These are phyloP conservation scores for Urocitellus parryii DNA, from an alignment of 2,113 vertebrate genomes.

Conservation along the genomic window DNA sequence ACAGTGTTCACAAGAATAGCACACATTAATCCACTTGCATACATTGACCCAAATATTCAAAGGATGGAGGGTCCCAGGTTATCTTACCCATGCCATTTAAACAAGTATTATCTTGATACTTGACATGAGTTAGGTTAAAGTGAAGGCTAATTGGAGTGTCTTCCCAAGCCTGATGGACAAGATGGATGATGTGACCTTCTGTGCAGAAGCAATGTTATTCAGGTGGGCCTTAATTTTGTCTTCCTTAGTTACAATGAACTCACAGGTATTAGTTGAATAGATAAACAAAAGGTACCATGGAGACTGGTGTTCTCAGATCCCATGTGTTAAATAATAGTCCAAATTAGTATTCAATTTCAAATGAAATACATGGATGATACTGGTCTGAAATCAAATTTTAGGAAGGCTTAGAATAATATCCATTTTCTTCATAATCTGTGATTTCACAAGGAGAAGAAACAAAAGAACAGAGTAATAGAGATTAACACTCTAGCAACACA, in stretches of 20 bases:
- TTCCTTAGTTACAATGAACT: slow-evolving; percentile 10
- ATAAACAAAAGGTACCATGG: slow-evolving; percentile 43
- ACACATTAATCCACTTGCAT: neutral
- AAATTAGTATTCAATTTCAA: neutral
- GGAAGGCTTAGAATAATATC: neutral
- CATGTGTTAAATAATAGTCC: neutral
- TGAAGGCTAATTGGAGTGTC: neutral
- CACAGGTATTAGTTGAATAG: slow-evolving; percentile 28
- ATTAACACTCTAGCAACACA: neutral
- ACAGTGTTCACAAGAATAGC: neutral
- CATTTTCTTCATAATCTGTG: neutral
- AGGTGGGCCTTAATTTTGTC: slow-evolving; percentile 22
- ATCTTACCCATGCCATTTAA: neutral
- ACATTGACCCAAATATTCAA: neutral
- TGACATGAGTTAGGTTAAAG: neutral
- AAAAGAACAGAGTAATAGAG: neutral
- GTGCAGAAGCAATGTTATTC: neutral
- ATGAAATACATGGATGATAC: neutral
- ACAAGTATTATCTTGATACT: neutral
- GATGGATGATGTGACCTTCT: neutral
- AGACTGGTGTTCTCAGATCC: slow-evolving; percentile 52
- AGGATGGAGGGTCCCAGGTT: neutral
- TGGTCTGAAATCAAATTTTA: neutral
- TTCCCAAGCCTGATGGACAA: neutral
- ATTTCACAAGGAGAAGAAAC: neutral